phyloP scores from a whole-genome alignment of 1,140 invertebrate species.

The Eriosoma lanigerum region DNA sequence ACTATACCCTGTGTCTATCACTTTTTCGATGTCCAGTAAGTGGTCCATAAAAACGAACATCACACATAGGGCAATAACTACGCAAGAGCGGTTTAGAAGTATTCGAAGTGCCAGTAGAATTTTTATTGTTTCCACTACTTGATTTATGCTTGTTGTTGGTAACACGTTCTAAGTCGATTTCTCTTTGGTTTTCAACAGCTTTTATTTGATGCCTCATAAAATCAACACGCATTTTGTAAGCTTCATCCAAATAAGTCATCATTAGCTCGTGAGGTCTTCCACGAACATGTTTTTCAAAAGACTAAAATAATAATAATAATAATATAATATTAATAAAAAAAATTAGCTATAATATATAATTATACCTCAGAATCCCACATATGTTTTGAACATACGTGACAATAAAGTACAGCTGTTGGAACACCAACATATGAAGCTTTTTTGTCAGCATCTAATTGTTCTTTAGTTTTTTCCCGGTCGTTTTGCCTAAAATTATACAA shows the following conservation, averaged over 20 bases:
- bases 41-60: slow-evolving; percentile 75
- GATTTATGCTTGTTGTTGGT: slow-evolving; percentile 40
- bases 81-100: slow-evolving; percentile 32
- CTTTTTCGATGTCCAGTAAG: slow-evolving; percentile 76
- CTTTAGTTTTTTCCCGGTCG: slow-evolving; percentile 37
- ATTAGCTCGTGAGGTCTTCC: slow-evolving; percentile 55
- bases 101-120: not conserved
- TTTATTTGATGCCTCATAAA: slow-evolving; percentile 55
- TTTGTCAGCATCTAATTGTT: slow-evolving; percentile 42
- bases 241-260: slow-evolving; percentile 55
- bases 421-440: slow-evolving; percentile 59
- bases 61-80: slow-evolving; percentile 81
- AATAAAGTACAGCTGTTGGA: slow-evolving; percentile 67
- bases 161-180: slow-evolving; percentile 50
- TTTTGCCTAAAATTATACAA: slow-evolving; percentile 12
- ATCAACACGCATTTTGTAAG: slow-evolving; percentile 55
- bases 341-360: not conserved
- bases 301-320: slow-evolving; percentile 53
- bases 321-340: not conserved
- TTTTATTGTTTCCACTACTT: not conserved
- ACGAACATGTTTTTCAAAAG: slow-evolving; percentile 56
- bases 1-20: slow-evolving; percentile 65
- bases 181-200: slow-evolving; percentile 52
- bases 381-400: slow-evolving; percentile 73
- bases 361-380: slow-evolving; percentile 76